Conservation (phyloP, 2,888 invertebrate genomes). For the Ecdyonurus torrentis region DNA sequence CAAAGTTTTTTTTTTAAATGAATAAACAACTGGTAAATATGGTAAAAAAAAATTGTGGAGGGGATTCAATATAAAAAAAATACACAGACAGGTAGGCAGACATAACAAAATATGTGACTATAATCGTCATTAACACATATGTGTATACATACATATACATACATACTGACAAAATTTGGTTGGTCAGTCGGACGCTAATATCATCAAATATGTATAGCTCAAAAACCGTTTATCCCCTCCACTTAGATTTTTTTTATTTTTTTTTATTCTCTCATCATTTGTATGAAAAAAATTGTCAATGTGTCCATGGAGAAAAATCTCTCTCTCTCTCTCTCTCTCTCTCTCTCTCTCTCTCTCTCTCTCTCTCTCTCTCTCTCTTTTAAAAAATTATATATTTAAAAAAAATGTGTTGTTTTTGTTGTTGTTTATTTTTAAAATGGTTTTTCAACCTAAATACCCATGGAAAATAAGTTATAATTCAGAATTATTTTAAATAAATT, state of each 20-base stretch:
- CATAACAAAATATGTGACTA: neutral
- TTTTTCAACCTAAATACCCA: too few relatives aligned
- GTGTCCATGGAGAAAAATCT: neutral
- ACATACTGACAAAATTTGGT: neutral
- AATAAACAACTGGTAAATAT: neutral
- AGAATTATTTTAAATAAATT: too few relatives aligned
- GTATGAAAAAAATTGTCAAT: neutral
- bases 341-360: too few relatives aligned
- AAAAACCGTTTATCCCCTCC: neutral
- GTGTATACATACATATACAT: too few relatives aligned
- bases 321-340: too few relatives aligned
- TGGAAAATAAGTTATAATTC: too few relatives aligned
- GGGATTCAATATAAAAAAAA: too few relatives aligned
- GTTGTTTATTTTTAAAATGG: too few relatives aligned
- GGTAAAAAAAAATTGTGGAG: neutral
- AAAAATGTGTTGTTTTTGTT: too few relatives aligned
- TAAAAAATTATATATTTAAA: too few relatives aligned
- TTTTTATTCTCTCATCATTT: neutral
- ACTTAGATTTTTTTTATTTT: too few relatives aligned
- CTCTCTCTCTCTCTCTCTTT: too few relatives aligned
- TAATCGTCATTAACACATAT: neutral
- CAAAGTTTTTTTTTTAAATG: neutral
- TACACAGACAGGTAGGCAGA: neutral
- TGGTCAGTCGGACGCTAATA: neutral
- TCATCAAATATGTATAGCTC: neutral